Evolutionary conservation across 2,888 invertebrate genomes (phyloP), one percentile per base, ranked within the genome.

Genomic region (Thelaira solivaga): DNA sequence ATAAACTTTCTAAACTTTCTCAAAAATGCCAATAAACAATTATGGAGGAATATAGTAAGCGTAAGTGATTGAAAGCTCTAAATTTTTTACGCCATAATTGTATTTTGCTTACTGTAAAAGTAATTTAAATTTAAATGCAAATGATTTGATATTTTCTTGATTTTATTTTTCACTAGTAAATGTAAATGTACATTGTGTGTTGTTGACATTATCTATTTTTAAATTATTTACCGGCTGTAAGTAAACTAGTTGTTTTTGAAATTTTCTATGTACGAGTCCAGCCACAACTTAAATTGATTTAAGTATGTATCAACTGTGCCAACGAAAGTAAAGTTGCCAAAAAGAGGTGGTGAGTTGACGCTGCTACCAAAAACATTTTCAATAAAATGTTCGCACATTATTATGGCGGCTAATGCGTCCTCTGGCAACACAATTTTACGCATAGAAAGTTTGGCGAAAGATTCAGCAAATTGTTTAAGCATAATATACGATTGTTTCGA

Each of bases 391-490:
- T 89, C 89, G 10, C 86, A 82, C 62, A 89, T 84, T 39, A 85
- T 87, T 68, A 88, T 84, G 7, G 88, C 85, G 8, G 84, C 84
- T 11, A 84, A 73, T 1, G 84, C 88, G 80, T 89, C 89, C 10
- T 84, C 81, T n/a, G 81, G 49, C 2, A 85, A 75, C 0, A 89
- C 87, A 41, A 85, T 83, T 69, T 85, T 57, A 0, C 87, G 86
- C 62, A 89, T 78, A 1, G 86, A 81, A 8, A 89, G 76, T 74
- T 88, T 89, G 6, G 88, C 88, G 75, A 89, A 84, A 0, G 89
- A 88, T 80, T 89, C 89, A 0, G 89, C 82, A 77, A 88, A 86
- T 43, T 88, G 85, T 55, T 85, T 86, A 0, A 89, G 80, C 7
- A 85, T 82, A 5, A 82, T 59, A 51, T 84, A 89, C 0, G 87